phyloP scores from a whole-genome alignment of 2,888 invertebrate species.

The Gymnoscelis rufifasciata region DNA sequence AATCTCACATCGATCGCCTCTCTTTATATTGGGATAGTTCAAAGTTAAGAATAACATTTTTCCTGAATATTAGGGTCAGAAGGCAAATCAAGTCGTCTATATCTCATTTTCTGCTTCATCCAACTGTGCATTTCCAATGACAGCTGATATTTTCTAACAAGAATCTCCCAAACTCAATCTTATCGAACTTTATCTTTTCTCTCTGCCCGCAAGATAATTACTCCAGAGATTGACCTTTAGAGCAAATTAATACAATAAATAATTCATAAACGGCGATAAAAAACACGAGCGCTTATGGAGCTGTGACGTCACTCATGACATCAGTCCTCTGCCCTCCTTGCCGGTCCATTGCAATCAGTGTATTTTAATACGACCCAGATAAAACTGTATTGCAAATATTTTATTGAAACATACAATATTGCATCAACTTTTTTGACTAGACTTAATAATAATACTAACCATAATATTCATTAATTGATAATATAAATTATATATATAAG shows the following conservation, averaged over 20 bases:
- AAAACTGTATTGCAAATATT: constrained; percentile 10
- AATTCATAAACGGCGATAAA: constrained; percentile 29
- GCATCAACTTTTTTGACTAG: no score
- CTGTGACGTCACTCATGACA: constrained; percentile 48
- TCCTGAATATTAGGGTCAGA: no score
- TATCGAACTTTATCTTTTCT: neutral
- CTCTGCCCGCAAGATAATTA: neutral
- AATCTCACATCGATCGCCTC: constrained; percentile 65
- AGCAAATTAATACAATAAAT: constrained; percentile 18
- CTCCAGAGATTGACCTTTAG: constrained; percentile 18
- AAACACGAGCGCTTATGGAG: constrained; percentile 27
- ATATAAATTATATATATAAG: no score
- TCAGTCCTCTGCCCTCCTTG: constrained; percentile 35
- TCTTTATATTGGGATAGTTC: constrained; percentile 53
- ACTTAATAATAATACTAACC: no score
- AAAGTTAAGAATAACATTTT: no score
- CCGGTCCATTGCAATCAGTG: constrained; percentile 34
- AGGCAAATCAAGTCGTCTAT: no score
- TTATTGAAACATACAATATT: no score
- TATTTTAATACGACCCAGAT: constrained; percentile 22
- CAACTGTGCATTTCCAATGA: no score
- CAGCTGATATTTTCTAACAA: no score
- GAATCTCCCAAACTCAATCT: no score
- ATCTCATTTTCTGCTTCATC: no score
- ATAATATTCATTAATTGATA: no score